Percentiles rank a stretch among this genome's conserved stretches.
These are phyloP conservation scores for Caerostris extrusa DNA, from an alignment of 1,140 invertebrate genomes.

Conservation along the genomic window DNA sequence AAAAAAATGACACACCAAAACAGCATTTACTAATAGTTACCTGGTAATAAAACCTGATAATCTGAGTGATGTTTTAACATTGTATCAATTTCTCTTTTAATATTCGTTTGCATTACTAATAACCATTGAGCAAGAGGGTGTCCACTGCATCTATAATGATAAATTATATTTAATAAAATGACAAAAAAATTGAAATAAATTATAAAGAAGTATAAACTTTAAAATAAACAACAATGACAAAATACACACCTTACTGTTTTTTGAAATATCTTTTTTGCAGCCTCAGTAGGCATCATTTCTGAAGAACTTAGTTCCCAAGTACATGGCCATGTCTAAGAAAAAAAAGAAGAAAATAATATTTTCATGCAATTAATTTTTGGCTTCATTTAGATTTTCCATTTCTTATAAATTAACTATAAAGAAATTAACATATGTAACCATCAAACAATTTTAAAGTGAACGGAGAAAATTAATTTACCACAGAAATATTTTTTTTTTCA, in stretches of 20 bases:
- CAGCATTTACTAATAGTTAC: not conserved
- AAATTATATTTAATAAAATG: not conserved
- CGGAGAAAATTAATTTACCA: too few relatives aligned
- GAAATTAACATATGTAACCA: too few relatives aligned
- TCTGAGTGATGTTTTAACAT: conserved; percentile 30
- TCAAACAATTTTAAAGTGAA: too few relatives aligned
- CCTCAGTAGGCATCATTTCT: conserved; percentile 10
- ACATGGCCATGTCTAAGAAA: conserved; percentile 60
- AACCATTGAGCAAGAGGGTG: conserved; percentile 62
- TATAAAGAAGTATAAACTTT: not conserved
- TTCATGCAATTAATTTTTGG: too few relatives aligned
- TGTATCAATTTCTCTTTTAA: conserved; percentile 63
- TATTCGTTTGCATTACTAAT: conserved; percentile 48
- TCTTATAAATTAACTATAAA: too few relatives aligned
- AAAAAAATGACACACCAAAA: too few relatives aligned
- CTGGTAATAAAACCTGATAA: conserved; percentile 39
- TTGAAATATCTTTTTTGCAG: conserved; percentile 40
- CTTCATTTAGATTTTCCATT: too few relatives aligned
- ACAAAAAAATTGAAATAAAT: not conserved
- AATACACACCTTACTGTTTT: conserved; percentile 59
- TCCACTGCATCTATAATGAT: conserved; percentile 10
- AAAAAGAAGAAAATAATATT: not conserved
- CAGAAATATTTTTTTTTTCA: too few relatives aligned
- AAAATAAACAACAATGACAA: not conserved
- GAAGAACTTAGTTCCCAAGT: conserved; percentile 57